Conservation (phyloP, 2,797 vertebrate species). For the Pitangus sulphuratus region DNA sequence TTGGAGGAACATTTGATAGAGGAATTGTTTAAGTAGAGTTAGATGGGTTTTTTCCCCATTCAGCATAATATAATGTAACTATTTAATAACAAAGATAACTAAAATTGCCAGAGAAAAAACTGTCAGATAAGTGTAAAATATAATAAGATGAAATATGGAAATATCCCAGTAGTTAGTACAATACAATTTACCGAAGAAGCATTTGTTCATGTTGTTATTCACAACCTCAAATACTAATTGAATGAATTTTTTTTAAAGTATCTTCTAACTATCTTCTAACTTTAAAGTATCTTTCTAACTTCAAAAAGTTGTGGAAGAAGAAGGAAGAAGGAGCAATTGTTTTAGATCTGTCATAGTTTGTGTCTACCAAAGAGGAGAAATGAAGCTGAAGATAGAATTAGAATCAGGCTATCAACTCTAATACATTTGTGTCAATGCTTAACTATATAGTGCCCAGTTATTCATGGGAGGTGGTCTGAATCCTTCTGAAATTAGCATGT, state of each 20-base stretch:
- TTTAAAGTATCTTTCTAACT: background rate
- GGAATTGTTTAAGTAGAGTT: background rate
- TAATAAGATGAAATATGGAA: background rate
- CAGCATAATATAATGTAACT: background rate
- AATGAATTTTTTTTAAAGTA: background rate
- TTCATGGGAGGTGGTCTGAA: background rate
- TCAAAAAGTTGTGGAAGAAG: background rate
- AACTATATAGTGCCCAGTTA: background rate
- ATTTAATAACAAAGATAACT: conserved; percentile 38
- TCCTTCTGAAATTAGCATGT: background rate
- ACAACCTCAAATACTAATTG: background rate
- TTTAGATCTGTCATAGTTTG: background rate
- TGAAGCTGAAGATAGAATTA: background rate
- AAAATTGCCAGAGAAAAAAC: conserved; percentile 8
- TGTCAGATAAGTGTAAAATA: background rate
- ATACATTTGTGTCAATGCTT: background rate
- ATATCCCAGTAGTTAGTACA: background rate
- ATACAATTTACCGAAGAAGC: background rate
- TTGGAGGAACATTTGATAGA: background rate
- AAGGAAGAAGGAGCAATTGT: background rate
- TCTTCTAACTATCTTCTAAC: background rate
- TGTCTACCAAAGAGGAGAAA: background rate
- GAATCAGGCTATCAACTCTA: background rate
- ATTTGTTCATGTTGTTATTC: background rate
- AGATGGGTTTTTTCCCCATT: background rate